Conservation (phyloP, 2,797 vertebrate genomes). For the Chaenodraco wilsoni region DNA sequence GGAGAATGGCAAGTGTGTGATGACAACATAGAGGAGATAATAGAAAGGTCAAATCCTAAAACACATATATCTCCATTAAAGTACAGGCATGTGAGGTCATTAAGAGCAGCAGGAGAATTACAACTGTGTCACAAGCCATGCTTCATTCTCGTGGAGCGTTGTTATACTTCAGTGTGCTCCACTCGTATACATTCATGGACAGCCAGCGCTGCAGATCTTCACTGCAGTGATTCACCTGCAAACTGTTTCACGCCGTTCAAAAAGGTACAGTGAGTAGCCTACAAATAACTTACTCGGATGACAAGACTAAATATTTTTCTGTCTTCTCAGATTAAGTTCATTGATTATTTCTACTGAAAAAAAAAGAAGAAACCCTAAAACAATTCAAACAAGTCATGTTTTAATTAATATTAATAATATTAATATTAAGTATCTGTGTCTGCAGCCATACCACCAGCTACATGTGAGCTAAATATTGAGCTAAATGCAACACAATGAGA, state of each 20-base stretch:
- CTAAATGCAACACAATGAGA: constrained; percentile 7
- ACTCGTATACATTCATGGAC: constrained; percentile 25
- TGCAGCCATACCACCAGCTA: background rate
- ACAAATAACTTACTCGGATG: constrained; percentile 7
- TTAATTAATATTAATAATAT: no score
- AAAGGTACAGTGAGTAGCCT: constrained; percentile 10
- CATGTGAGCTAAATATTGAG: no score
- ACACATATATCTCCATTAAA: constrained; percentile 46
- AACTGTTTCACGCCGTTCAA: constrained; percentile 18
- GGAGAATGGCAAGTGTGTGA: constrained; percentile 14
- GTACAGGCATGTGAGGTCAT: constrained; percentile 35
- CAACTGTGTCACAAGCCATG: constrained; percentile 36
- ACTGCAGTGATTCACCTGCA: constrained; percentile 18
- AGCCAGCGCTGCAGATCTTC: constrained; percentile 17
- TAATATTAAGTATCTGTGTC: background rate
- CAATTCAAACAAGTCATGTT: background rate
- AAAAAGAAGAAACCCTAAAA: constrained; percentile 1
- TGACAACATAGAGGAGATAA: constrained; percentile 42
- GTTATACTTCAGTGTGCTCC: constrained; percentile 35
- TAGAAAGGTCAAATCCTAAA: constrained; percentile 54
- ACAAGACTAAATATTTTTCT: constrained; percentile 6
- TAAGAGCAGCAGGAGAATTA: constrained; percentile 37
- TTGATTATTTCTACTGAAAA: background rate
- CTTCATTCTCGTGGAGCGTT: constrained; percentile 34
- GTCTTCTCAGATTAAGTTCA: background rate